Evolutionary conservation across 1,140 invertebrate genomes (phyloP), one percentile per base, ranked within the genome.

Genomic region (Harpegnathos saltator): DNA sequence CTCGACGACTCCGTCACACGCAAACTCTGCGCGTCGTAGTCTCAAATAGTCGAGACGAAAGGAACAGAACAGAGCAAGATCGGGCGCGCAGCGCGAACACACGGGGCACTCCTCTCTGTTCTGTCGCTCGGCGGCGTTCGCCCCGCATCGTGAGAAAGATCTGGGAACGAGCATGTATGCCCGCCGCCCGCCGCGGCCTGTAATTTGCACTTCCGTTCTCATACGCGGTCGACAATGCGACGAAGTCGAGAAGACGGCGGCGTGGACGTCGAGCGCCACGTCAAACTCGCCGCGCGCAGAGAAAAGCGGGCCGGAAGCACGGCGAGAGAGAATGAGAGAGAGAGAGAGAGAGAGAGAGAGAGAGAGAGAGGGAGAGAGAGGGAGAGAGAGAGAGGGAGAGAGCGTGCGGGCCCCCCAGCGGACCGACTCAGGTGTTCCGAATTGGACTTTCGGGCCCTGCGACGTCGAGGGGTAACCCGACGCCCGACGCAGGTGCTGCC

Each of bases 191-290:
- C 56, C 58, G 61, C 62, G 68, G 85, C 83, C 86, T 89, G 82
- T 92, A 93, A 93, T 93, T 93, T 92, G 88, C 83, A 92, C 92
- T 93, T 93, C 92, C 92, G 92, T 92, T 93, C 91, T 89, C 91
- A 91, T 90, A 90, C 72, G 83, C 78, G 69, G 63, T 65, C 61
- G 58, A 84, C 72, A 84, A 87, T 84, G 69, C 48, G 38, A 9
- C 38, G 38, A 11, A 3, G 3, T 7, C 29, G 29, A 33, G 29
- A 33, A 33, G 29, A 33, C 44, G 54, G 22, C 75, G 73, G 22
- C 75, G 73, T 85, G 69, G 65, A 74, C 48, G 58, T 48, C 9
- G 59, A 59, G 80, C 84, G 62, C 54, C 82, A 89, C 86, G 86
- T 52, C 52, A 22, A 24, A 19, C 15, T n/a, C 7, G 71, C 14